Percentiles rank a stretch among this genome's conserved stretches.
Conservation (phyloP, 2,888 invertebrate genomes). For the Aspidiotus destructor region DNA sequence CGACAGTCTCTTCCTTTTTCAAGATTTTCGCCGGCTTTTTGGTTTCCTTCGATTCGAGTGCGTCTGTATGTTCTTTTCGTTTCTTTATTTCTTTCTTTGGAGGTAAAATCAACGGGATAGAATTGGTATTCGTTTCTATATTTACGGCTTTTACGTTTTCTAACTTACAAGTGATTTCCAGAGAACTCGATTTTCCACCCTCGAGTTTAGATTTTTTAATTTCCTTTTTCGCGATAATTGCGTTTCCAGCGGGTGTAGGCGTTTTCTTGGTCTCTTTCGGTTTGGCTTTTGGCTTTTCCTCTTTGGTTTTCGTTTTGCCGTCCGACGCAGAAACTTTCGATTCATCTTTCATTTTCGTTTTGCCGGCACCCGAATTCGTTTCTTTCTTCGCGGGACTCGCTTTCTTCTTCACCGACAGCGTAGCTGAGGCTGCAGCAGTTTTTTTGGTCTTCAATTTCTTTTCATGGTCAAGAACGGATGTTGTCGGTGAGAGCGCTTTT, state of each 20-base stretch:
- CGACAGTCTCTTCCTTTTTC: neutral
- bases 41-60: constrained; percentile 32
- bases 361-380: constrained; percentile 12
- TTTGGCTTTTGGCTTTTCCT: constrained; percentile 28
- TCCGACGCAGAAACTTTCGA: constrained; percentile 17
- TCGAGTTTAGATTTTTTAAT: constrained; percentile 18
- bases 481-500: constrained; percentile 24
- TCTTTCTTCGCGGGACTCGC: constrained; percentile 5
- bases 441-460: constrained; percentile 28
- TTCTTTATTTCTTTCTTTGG: constrained; percentile 22
- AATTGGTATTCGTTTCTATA: constrained; percentile 42
- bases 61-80: constrained; percentile 28
- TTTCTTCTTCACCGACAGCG: constrained; percentile 19
- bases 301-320: constrained; percentile 23
- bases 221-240: constrained; percentile 17
- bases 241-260: neutral
- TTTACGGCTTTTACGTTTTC: constrained; percentile 45
- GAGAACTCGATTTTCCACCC: constrained; percentile 14
- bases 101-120: neutral
- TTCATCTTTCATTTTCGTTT: constrained; percentile 26
- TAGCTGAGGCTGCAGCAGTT: constrained; percentile 22
- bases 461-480: constrained; percentile 1
- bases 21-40: constrained; percentile 9
- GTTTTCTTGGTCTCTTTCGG: constrained; percentile 30
- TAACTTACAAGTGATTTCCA: constrained; percentile 41